Conservation (phyloP, 2,113 vertebrate species). For the Nanorana parkeri region DNA sequence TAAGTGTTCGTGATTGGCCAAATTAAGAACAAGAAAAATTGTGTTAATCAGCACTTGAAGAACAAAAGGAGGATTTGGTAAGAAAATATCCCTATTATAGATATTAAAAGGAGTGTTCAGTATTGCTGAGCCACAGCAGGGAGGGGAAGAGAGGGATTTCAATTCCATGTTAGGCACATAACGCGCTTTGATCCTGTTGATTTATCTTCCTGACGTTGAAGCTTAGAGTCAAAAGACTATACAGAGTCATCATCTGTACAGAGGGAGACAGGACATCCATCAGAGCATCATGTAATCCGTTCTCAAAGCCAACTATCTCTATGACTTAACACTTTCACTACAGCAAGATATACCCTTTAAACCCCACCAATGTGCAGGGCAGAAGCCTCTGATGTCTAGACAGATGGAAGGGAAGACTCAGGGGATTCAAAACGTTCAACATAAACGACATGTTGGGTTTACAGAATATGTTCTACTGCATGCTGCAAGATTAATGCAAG, state of each 20-base stretch:
- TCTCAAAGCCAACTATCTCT: constrained; percentile 35
- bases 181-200: constrained; percentile 51
- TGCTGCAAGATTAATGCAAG: no score
- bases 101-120: constrained; percentile 4
- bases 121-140: constrained; percentile 1
- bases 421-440: no score
- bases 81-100: constrained; percentile 36
- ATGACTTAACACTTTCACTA: constrained; percentile 28
- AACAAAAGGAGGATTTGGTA: constrained; percentile 27
- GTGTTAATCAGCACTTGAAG: background rate
- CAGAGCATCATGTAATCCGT: constrained; percentile 33
- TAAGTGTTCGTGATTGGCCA: constrained; percentile 2
- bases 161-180: constrained; percentile 35
- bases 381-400: background rate
- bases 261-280: constrained; percentile 47
- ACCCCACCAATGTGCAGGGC: background rate
- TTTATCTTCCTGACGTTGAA: constrained; percentile 49
- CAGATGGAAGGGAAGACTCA: no score
- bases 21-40: constrained; percentile 19
- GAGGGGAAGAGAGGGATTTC: constrained; percentile 29
- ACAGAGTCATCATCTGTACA: constrained; percentile 51
- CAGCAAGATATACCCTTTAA: background rate
- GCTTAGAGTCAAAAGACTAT: constrained; percentile 50
- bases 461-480: no score
- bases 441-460: no score